Evolutionary conservation across 2,113 vertebrate genomes (phyloP).

Genomic region (Hyaena hyaena): DNA sequence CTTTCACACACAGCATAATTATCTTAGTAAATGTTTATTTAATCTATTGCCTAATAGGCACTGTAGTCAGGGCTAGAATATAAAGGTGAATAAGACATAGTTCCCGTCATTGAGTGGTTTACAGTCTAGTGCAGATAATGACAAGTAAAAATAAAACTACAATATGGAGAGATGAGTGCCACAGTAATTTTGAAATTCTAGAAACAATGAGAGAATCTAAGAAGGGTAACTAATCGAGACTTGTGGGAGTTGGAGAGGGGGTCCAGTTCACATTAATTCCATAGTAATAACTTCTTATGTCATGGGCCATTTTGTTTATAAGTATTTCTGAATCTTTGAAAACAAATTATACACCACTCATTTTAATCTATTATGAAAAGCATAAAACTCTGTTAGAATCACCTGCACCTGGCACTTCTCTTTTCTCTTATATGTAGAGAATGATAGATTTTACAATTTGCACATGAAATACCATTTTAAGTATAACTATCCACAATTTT

Average conservation of each 20-base stretch:
- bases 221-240: neutral
- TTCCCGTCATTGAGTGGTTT: neutral
- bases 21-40: neutral
- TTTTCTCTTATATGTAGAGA: slow-evolving; percentile 47
- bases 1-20: neutral
- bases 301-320: neutral
- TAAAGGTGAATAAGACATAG: neutral
- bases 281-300: neutral
- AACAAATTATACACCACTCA: neutral
- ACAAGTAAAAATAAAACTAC: neutral
- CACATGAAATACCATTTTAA: slow-evolving; percentile 3
- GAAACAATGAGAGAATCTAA: neutral
- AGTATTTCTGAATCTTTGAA: slow-evolving; percentile 4
- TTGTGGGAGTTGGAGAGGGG: neutral
- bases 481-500: neutral
- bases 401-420: neutral
- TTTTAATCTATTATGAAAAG: neutral
- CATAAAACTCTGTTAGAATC: neutral
- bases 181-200: neutral
- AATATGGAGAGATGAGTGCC: neutral
- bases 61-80: neutral
- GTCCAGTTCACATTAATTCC: neutral
- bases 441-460: neutral
- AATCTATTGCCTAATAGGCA: neutral
- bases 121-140: neutral